A percentile compares a stretch with the other conserved stretches of the same genome.
phyloP scores from a whole-genome alignment of 1,140 invertebrate genomes.

The Melipona quadrifasciata region DNA sequence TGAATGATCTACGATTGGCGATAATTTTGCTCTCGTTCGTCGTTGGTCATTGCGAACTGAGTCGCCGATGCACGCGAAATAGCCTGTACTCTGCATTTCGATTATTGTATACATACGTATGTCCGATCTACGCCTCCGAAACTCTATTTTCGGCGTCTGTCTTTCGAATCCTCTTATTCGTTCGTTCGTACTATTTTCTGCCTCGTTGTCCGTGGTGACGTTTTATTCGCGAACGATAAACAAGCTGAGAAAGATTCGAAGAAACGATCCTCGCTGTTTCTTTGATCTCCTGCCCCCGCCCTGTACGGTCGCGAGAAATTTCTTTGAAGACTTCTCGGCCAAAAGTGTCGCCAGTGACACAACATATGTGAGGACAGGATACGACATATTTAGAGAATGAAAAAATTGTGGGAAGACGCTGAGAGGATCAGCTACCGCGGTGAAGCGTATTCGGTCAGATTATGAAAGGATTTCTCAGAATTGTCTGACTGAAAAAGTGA shows the following conservation, averaged over 20 bases:
- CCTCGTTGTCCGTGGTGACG: too few relatives aligned
- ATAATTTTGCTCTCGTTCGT: not conserved
- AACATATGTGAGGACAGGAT: not conserved
- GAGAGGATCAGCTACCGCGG: not conserved
- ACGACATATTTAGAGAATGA: not conserved
- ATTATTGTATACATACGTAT: not conserved
- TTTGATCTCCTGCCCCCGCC: not conserved
- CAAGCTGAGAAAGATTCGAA: not conserved
- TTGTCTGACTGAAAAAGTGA: not conserved
- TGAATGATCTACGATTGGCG: not conserved
- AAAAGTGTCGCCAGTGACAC: not conserved
- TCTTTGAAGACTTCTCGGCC: not conserved
- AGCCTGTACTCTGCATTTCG: not conserved
- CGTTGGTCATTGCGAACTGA: not conserved
- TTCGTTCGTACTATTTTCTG: not conserved
- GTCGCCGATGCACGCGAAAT: slow-evolving; percentile 1
- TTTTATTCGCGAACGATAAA: not conserved
- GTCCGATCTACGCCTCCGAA: not conserved
- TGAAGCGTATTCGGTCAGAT: not conserved
- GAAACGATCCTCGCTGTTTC: not conserved
- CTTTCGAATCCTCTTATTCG: slow-evolving; percentile 7
- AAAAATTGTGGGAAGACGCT: not conserved
- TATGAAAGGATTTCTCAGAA: not conserved
- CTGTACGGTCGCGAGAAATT: not conserved
- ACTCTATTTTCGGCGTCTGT: slow-evolving; percentile 27